These are phyloP conservation scores for Drymonia ruficornis DNA, from an alignment of 2,888 invertebrate genomes.

Conservation along the genomic window DNA sequence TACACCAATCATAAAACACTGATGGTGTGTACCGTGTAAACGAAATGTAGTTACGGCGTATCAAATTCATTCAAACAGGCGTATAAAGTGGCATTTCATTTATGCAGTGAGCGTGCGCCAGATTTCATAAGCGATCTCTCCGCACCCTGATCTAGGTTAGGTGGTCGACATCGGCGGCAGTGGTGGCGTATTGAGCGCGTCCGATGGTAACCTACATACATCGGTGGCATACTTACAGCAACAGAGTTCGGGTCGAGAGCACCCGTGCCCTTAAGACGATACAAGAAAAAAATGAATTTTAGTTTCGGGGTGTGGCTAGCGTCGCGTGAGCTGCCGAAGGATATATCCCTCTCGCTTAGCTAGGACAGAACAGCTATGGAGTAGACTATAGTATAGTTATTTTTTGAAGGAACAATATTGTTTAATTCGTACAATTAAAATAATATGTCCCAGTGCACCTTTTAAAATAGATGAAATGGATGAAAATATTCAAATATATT, in stretches of 20 bases:
- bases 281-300: too few species aligned
- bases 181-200: constrained; percentile 82
- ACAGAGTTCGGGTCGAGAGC: constrained; percentile 74
- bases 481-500: too few species aligned
- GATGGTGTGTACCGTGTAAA: constrained; percentile 5
- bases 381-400: too few species aligned
- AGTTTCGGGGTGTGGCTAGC: too few species aligned
- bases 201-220: constrained; percentile 82
- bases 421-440: too few species aligned
- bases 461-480: too few species aligned
- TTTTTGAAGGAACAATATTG: too few species aligned
- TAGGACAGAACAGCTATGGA: too few species aligned
- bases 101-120: constrained; percentile 78
- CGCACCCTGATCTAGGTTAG: constrained; percentile 84
- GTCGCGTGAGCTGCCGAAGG: too few species aligned
- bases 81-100: constrained; percentile 71
- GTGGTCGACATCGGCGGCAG: constrained; percentile 78
- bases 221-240: constrained; percentile 72
- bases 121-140: constrained; percentile 85
- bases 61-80: constrained; percentile 57
- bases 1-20: constrained; percentile 5
- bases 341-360: too few species aligned
- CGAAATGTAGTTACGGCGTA: constrained; percentile 33
- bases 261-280: constrained; percentile 73
- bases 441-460: too few species aligned